Conservation (phyloP, 2,888 invertebrate species). For the Miltochrista miniata region DNA sequence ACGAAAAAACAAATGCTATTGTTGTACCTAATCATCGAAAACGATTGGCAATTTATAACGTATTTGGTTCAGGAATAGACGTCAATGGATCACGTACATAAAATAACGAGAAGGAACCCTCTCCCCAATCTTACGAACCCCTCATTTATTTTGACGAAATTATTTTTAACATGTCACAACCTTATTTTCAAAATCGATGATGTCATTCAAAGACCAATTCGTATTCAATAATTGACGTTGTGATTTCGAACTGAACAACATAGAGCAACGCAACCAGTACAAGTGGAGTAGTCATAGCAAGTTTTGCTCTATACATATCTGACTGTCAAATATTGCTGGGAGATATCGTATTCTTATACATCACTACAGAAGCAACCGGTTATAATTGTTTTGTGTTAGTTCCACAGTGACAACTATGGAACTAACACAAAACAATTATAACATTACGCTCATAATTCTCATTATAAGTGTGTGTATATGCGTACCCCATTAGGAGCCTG, state of each 20-base stretch:
- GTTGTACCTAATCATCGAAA: slow-evolving; percentile 54
- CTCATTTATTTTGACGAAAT: slow-evolving; percentile 59
- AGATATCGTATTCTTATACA: no score
- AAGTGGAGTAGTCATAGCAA: no score
- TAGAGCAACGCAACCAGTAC: no score
- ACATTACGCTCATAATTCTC: no score
- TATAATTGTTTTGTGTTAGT: no score
- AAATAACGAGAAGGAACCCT: slow-evolving; percentile 66
- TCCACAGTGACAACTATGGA: no score
- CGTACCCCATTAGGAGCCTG: no score
- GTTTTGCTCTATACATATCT: no score
- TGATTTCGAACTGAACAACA: slow-evolving; percentile 31
- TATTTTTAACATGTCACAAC: slow-evolving; percentile 63
- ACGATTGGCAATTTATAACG: slow-evolving; percentile 68
- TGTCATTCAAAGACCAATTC: slow-evolving; percentile 36
- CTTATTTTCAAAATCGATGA: slow-evolving; percentile 58
- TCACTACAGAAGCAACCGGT: no score
- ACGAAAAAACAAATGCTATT: slow-evolving; percentile 41
- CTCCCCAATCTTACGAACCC: slow-evolving; percentile 52
- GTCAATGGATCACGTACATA: slow-evolving; percentile 56
- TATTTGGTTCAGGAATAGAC: slow-evolving; percentile 64
- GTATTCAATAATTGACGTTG: slow-evolving; percentile 34
- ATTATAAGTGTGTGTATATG: no score
- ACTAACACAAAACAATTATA: no score
- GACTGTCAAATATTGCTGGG: no score